These are phyloP conservation scores for Chelmon rostratus DNA, from an alignment of 2,797 vertebrate species.

Conservation along the genomic window DNA sequence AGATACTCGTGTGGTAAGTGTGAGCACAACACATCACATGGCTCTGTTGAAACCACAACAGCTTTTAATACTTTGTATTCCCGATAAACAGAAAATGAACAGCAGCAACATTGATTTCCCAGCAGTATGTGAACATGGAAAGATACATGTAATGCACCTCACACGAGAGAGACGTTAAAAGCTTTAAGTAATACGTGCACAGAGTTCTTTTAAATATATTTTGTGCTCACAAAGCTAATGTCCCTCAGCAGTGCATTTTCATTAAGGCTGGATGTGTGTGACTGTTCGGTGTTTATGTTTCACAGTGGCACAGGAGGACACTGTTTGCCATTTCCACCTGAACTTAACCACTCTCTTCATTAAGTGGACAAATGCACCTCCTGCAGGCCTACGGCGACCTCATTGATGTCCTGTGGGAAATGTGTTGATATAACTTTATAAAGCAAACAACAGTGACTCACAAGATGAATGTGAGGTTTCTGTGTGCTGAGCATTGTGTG, in stretches of 20 bases:
- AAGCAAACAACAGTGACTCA: slow-evolving; percentile 32
- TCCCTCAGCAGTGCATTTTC: slow-evolving; percentile 39
- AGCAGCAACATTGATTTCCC: slow-evolving; percentile 24
- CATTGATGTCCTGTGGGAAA: slow-evolving; percentile 1
- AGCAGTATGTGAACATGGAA: slow-evolving; percentile 42
- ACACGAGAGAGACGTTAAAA: slow-evolving; percentile 18
- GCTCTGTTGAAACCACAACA: slow-evolving; percentile 51
- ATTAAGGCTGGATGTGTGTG: slow-evolving; percentile 40
- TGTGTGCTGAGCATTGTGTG: background rate
- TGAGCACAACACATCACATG: slow-evolving; percentile 29
- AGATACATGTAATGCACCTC: slow-evolving; percentile 13
- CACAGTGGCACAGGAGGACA: background rate
- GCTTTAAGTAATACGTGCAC: background rate
- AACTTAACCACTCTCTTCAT: slow-evolving; percentile 40
- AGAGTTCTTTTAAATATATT: slow-evolving; percentile 10
- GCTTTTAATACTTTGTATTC: slow-evolving; percentile 53
- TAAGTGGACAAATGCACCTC: slow-evolving; percentile 5
- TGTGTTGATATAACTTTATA: slow-evolving; percentile 19
- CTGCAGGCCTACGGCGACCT: background rate
- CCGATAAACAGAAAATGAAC: slow-evolving; percentile 33
- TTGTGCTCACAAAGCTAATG: slow-evolving; percentile 3
- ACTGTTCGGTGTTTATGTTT: background rate
- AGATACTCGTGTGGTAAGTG: background rate
- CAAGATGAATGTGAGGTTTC: slow-evolving; percentile 4
- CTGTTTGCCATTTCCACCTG: slow-evolving; percentile 23